A percentile compares a stretch with the other conserved stretches of the same genome.
Evolutionary conservation across 2,113 vertebrate species (phyloP).

Genomic region (Burhinus bistriatus): DNA sequence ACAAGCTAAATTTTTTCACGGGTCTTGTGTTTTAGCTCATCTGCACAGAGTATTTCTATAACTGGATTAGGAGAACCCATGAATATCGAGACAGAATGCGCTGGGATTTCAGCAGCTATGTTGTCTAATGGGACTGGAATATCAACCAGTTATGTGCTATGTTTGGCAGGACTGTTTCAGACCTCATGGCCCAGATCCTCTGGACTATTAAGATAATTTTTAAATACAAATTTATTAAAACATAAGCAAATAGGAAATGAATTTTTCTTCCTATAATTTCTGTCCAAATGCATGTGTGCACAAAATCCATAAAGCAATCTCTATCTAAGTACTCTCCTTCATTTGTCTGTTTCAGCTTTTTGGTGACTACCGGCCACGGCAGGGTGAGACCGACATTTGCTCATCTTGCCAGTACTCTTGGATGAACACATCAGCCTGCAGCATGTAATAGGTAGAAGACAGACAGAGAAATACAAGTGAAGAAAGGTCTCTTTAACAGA

Average conservation of each 20-base stretch:
- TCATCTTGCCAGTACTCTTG: not conserved
- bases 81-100: fast-evolving
- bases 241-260: not conserved
- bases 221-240: not conserved
- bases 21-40: not conserved
- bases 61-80: not conserved
- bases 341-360: not conserved
- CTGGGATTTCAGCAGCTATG: not conserved
- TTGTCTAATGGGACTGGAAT: not conserved
- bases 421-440: not conserved
- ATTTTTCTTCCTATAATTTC: not conserved
- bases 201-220: not conserved
- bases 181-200: not conserved
- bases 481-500: not conserved
- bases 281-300: not conserved
- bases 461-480: not conserved
- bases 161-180: not conserved
- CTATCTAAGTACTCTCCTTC: not conserved
- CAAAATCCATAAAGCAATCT: not conserved
- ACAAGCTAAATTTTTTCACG: not conserved
- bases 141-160: not conserved
- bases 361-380: not conserved
- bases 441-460: not conserved
- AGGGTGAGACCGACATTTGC: not conserved
- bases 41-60: not conserved